A percentile compares a stretch with the other conserved stretches of the same genome.
Evolutionary conservation across 2,113 vertebrate genomes (phyloP).

Genomic region (Neolamprologus brichardi): DNA sequence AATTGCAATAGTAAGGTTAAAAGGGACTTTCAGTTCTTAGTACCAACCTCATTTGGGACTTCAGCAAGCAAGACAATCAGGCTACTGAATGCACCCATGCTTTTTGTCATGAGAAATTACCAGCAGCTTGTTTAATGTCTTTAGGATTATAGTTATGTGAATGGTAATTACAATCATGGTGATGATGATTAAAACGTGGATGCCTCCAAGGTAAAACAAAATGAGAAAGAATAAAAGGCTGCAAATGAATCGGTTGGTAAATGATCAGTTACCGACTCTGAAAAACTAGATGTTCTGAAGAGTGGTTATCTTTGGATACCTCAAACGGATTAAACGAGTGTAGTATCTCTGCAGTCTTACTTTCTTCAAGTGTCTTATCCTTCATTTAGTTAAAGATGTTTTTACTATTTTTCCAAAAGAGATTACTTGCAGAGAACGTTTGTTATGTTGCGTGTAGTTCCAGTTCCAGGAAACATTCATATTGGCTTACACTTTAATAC

Average conservation of each 20-base stretch:
- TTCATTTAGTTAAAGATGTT: background rate
- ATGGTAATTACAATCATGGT: constrained; percentile 54
- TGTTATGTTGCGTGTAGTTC: background rate
- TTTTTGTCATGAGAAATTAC: constrained; percentile 58
- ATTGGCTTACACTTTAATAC: background rate
- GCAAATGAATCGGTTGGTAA: constrained; percentile 39
- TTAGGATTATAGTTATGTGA: constrained; percentile 64
- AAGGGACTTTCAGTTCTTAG: background rate
- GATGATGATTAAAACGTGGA: constrained; percentile 60
- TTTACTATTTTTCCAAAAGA: background rate
- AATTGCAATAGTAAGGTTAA: background rate
- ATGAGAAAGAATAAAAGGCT: constrained; percentile 17
- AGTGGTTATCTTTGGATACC: background rate
- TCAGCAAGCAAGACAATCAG: background rate
- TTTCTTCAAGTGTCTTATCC: background rate
- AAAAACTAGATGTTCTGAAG: background rate
- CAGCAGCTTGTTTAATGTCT: constrained; percentile 59
- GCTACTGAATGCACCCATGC: constrained; percentile 14
- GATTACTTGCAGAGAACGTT: background rate
- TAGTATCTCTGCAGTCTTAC: background rate
- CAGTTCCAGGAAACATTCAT: background rate
- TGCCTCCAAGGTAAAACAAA: constrained; percentile 60
- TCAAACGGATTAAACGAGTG: background rate
- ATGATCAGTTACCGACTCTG: constrained; percentile 9
- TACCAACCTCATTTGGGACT: constrained; percentile 25